Percentiles rank a stretch among this genome's conserved stretches.
Conservation (phyloP, 1,140 invertebrate species). For the Papilio helenus region DNA sequence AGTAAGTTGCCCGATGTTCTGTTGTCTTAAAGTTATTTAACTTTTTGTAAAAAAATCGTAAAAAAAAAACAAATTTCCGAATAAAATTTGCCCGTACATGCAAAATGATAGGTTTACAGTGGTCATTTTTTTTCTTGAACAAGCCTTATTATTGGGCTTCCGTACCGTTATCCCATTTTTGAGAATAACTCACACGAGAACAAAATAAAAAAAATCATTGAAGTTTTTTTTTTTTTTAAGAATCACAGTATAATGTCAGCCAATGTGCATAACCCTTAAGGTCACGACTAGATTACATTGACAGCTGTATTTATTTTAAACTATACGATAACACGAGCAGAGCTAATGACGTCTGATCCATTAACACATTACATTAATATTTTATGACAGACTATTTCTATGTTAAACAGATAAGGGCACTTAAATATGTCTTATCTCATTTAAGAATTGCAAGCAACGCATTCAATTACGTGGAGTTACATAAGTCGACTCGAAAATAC, state of each 20-base stretch:
- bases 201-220: too few relatives aligned
- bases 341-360: slow-evolving; percentile 42
- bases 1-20: too few relatives aligned
- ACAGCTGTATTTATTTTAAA: slow-evolving; percentile 49
- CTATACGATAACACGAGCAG: slow-evolving; percentile 36
- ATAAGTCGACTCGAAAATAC: background rate
- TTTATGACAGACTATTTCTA: slow-evolving; percentile 17
- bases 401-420: slow-evolving; percentile 2
- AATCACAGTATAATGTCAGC: background rate
- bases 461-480: background rate
- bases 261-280: slow-evolving; percentile 58
- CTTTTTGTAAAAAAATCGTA: too few relatives aligned
- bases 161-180: too few relatives aligned
- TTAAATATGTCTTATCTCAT: background rate
- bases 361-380: slow-evolving; percentile 23
- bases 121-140: too few relatives aligned
- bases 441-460: background rate
- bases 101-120: too few relatives aligned
- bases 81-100: too few relatives aligned
- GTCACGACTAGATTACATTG: slow-evolving; percentile 55
- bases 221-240: too few relatives aligned
- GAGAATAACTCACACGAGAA: too few relatives aligned
- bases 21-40: too few relatives aligned
- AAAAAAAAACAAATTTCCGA: too few relatives aligned
- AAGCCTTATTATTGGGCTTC: too few relatives aligned